A percentile compares a stretch with the other conserved stretches of the same genome.
phyloP scores from a whole-genome alignment of 2,888 invertebrate genomes.

The Nomada ruficornis region DNA sequence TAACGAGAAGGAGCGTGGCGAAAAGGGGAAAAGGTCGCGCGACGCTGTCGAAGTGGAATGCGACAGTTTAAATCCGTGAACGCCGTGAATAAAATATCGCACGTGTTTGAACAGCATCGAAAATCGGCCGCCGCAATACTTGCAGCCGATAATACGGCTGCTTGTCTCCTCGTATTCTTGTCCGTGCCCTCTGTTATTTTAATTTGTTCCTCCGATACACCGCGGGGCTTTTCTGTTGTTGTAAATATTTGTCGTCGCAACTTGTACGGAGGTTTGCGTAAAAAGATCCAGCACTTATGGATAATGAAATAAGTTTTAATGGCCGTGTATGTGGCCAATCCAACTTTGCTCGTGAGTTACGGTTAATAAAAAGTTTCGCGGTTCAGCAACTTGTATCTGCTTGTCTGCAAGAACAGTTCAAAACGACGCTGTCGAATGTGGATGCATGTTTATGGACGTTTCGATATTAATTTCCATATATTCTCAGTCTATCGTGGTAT shows the following conservation, averaged over 20 bases:
- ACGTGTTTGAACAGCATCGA: slow-evolving; percentile 39
- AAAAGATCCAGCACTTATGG: too few species aligned
- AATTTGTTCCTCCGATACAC: neutral
- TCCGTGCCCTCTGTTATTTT: neutral
- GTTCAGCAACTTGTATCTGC: too few species aligned
- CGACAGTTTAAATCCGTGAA: slow-evolving; percentile 42
- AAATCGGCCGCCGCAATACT: slow-evolving; percentile 19
- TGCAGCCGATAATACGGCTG: neutral
- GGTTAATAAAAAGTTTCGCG: too few species aligned
- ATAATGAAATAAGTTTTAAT: too few species aligned
- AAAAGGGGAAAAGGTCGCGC: slow-evolving; percentile 8
- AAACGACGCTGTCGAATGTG: too few species aligned
- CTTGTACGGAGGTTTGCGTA: neutral
- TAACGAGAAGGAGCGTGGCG: slow-evolving; percentile 25
- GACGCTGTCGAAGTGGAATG: slow-evolving; percentile 8
- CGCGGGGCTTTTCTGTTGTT: too few species aligned
- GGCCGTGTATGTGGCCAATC: too few species aligned
- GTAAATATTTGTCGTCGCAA: neutral
- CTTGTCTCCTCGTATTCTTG: slow-evolving; percentile 42
- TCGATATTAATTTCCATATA: too few species aligned
- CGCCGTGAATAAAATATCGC: slow-evolving; percentile 61
- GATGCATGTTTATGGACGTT: too few species aligned
- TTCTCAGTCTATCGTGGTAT: too few species aligned
- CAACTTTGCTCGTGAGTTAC: too few species aligned
- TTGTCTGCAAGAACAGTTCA: too few species aligned